Evolutionary conservation across 1,140 invertebrate species (phyloP).

Genomic region (Caenorhabditis inopinata): DNA sequence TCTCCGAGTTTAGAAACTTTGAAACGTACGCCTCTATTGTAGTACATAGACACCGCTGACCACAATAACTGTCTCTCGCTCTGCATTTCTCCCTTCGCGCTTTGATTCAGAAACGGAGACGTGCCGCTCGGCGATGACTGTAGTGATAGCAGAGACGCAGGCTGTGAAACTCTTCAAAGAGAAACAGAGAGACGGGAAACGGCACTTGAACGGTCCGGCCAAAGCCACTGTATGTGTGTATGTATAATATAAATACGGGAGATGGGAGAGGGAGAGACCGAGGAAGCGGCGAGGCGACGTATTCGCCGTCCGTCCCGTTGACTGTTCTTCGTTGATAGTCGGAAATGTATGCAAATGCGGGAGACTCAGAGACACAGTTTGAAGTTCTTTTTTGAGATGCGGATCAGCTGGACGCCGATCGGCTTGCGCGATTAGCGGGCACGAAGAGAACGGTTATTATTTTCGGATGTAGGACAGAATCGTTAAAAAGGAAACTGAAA

Average conservation of each 20-base stretch:
- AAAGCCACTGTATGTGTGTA: slow-evolving; percentile 29
- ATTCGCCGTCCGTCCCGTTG: not conserved
- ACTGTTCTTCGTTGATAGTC: slow-evolving; percentile 9
- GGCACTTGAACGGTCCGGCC: slow-evolving; percentile 22
- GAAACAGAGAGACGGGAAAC: not conserved
- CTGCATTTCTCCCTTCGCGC: not conserved
- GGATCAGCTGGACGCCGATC: slow-evolving; percentile 24
- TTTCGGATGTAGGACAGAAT: slow-evolving; percentile 15
- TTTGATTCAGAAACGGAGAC: slow-evolving; percentile 28
- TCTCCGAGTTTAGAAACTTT: not conserved
- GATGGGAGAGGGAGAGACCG: not conserved
- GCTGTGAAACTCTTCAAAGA: not conserved
- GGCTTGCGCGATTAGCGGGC: slow-evolving; percentile 19
- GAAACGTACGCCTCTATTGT: slow-evolving; percentile 19
- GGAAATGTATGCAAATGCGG: not conserved
- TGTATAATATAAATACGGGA: slow-evolving; percentile 31
- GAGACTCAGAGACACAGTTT: not conserved
- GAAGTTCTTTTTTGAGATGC: slow-evolving; percentile 30
- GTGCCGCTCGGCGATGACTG: not conserved
- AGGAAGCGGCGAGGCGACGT: not conserved
- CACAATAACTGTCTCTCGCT: slow-evolving; percentile 3
- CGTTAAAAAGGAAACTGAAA: not conserved
- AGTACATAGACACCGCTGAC: slow-evolving; percentile 6
- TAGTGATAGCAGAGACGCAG: not conserved
- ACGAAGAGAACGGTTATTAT: slow-evolving; percentile 19